Percentiles rank a stretch among this genome's conserved stretches.
Conservation (phyloP, 2,888 invertebrate species). For the Orchestes rusci region DNA sequence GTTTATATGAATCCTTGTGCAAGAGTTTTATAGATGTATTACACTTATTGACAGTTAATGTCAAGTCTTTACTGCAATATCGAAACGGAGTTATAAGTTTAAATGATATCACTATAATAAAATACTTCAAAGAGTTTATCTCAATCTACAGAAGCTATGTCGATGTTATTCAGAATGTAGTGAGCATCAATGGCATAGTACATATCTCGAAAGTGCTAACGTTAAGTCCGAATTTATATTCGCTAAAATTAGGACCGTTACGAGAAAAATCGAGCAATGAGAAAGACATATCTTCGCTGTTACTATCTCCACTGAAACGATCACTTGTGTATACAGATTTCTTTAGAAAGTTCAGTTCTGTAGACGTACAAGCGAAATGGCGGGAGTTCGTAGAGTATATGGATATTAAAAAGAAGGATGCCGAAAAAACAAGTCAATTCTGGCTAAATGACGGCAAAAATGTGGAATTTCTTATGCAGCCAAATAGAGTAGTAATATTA, state of each 20-base stretch:
- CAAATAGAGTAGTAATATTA: conserved; percentile 65
- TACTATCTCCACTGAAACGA: conserved; percentile 56
- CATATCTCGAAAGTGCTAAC: conserved; percentile 59
- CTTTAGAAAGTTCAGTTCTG: conserved; percentile 42
- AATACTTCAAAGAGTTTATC: conserved; percentile 64
- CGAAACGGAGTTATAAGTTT: conserved; percentile 58
- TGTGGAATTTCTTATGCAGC: conserved; percentile 53
- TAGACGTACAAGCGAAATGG: conserved; percentile 51
- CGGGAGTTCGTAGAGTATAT: conserved; percentile 57
- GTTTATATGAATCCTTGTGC: conserved; percentile 58
- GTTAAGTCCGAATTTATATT: conserved; percentile 46
- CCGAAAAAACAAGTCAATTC: conserved; percentile 63
- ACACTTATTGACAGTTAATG: conserved; percentile 59
- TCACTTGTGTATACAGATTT: conserved; percentile 57
- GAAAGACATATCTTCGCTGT: conserved; percentile 52
- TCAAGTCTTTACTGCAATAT: conserved; percentile 62
- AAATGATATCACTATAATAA: conserved; percentile 61
- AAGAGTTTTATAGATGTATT: conserved; percentile 62
- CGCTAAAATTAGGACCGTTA: conserved; percentile 29
- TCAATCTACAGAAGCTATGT: conserved; percentile 65
- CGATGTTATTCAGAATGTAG: conserved; percentile 63
- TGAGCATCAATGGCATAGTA: conserved; percentile 62
- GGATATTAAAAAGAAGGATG: conserved; percentile 55
- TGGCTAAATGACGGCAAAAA: conserved; percentile 65
- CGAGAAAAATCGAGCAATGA: conserved; percentile 48